phyloP scores from a whole-genome alignment of 1,140 invertebrate species.

The Papilio machaon region DNA sequence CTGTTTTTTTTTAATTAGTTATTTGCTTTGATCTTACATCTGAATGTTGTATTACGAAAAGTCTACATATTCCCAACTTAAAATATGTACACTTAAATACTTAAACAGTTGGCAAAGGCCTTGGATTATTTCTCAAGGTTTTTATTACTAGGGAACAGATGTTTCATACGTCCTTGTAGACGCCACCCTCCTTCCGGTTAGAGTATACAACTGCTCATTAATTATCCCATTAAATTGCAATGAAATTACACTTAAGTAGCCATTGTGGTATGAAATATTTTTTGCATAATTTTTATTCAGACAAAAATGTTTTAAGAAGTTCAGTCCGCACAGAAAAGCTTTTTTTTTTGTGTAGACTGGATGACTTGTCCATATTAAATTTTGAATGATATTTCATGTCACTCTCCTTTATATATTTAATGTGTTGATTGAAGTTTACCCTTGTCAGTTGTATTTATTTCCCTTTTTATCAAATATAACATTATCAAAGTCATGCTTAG shows the following conservation, averaged over 20 bases:
- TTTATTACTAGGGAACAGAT: slow-evolving; percentile 63
- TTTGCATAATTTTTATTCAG: slow-evolving; percentile 13
- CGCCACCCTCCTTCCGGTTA: slow-evolving; percentile 63
- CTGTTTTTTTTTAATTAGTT: too few relatives aligned
- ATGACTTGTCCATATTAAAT: slow-evolving; percentile 1
- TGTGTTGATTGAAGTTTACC: slow-evolving; percentile 21
- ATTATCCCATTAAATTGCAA: neutral
- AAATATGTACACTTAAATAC: neutral
- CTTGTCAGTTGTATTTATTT: slow-evolving; percentile 2
- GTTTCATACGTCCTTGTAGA: slow-evolving; percentile 60
- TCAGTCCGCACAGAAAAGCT: neutral
- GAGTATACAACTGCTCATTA: slow-evolving; percentile 35
- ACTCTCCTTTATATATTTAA: neutral
- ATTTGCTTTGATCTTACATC: too few relatives aligned
- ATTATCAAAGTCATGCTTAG: neutral
- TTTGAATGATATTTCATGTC: neutral
- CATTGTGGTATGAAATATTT: slow-evolving; percentile 7
- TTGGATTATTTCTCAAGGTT: slow-evolving; percentile 47
- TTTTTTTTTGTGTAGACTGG: neutral
- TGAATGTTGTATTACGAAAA: too few relatives aligned
- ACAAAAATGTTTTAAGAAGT: neutral
- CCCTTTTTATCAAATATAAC: neutral
- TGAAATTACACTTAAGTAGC: neutral
- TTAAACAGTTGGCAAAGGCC: neutral
- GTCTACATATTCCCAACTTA: neutral